Percentiles rank a stretch among this genome's conserved stretches.
phyloP scores from a whole-genome alignment of 1,140 invertebrate species.

The Stenopsyche tienmushanensis region DNA sequence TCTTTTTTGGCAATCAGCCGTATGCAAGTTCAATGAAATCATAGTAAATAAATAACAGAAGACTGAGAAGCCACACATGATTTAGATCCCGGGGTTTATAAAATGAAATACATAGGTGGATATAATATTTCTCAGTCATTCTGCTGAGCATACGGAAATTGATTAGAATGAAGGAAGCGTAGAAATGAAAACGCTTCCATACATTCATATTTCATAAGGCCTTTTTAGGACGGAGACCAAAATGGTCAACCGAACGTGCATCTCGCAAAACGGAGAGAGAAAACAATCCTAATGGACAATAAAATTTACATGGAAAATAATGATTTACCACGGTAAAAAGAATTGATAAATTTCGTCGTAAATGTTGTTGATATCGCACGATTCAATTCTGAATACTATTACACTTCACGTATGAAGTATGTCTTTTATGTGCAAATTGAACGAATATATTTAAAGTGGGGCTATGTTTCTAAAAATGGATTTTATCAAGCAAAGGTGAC shows the following conservation, averaged over 20 bases:
- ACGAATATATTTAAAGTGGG: too few species aligned
- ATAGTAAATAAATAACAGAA: conserved; percentile 22
- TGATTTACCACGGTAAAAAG: background rate
- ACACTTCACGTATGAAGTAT: too few species aligned
- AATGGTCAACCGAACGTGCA: conserved; percentile 9
- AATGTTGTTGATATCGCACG: too few species aligned
- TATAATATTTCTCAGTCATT: conserved; percentile 39
- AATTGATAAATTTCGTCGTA: background rate
- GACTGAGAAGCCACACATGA: conserved; percentile 21
- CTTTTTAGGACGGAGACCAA: conserved; percentile 22
- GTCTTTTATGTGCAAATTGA: too few species aligned
- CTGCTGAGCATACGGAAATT: conserved; percentile 40
- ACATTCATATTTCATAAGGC: conserved; percentile 36
- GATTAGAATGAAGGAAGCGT: conserved; percentile 39
- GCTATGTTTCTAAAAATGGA: too few species aligned
- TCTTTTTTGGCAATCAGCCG: too few species aligned
- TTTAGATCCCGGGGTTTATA: conserved; percentile 13
- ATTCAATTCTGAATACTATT: too few species aligned
- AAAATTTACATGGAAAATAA: background rate
- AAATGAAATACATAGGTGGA: conserved; percentile 20
- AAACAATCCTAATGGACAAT: background rate
- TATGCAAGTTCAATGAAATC: conserved; percentile 6
- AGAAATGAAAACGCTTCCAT: conserved; percentile 38
- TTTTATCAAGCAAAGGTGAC: background rate
- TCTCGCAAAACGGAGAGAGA: background rate